phyloP scores from a whole-genome alignment of 2,113 vertebrate genomes.

The Cariama cristata region DNA sequence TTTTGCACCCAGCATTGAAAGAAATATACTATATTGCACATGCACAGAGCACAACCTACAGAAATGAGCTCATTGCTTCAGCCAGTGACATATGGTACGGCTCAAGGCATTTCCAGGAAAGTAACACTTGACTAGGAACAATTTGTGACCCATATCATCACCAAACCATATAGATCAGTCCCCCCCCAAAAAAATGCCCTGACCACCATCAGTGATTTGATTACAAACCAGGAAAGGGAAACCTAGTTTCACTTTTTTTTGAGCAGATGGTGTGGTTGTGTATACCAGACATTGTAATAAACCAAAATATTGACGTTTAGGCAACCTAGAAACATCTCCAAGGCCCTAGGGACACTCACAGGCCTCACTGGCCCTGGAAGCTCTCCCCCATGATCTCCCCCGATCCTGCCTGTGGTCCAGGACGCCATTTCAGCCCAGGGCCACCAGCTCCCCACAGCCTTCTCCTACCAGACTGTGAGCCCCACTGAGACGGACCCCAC shows the following conservation, averaged over 20 bases:
- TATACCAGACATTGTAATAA: neutral
- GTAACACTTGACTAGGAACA: accelerated
- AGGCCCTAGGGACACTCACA: neutral
- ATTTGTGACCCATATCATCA: neutral
- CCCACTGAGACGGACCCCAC: accelerated
- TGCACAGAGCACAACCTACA: neutral
- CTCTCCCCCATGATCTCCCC: neutral
- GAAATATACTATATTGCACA: neutral
- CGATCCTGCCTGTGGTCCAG: accelerated
- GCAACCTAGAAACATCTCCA: neutral
- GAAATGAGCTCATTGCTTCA: neutral
- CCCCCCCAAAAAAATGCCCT: neutral
- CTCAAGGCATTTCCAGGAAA: neutral
- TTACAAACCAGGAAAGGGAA: neutral
- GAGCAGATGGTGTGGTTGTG: neutral
- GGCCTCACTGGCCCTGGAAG: accelerated
- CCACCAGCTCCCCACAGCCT: neutral
- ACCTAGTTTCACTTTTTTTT: neutral
- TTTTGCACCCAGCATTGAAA: neutral
- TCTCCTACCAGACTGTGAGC: neutral
- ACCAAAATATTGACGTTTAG: neutral
- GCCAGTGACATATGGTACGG: accelerated
- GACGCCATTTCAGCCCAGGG: accelerated
- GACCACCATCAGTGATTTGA: accelerated
- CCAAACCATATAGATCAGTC: accelerated